These are phyloP conservation scores for Aleiodes testaceus DNA, from an alignment of 2,888 invertebrate genomes.

Conservation along the genomic window DNA sequence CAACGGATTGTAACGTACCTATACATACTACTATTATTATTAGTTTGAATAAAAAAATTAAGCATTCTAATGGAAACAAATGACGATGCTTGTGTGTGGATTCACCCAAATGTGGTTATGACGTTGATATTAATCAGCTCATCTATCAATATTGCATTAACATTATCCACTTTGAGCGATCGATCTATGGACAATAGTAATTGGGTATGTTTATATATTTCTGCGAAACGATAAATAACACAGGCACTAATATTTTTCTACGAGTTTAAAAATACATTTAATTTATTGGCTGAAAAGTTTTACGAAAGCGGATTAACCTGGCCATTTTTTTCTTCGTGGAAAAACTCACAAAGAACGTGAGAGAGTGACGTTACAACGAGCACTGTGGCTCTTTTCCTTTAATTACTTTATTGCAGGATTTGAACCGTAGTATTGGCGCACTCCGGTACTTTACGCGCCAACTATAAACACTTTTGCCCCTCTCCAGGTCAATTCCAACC, in stretches of 20 bases:
- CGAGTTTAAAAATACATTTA: not conserved
- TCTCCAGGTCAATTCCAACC: constrained; percentile 10
- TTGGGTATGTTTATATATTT: not conserved
- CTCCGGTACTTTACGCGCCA: not conserved
- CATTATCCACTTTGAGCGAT: no score
- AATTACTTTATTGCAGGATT: constrained; percentile 21
- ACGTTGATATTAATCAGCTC: not conserved
- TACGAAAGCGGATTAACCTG: constrained; percentile 7
- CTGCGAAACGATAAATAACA: not conserved
- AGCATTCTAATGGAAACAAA: not conserved
- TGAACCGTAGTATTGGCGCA: not conserved
- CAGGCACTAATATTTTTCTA: not conserved
- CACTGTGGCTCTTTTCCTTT: not conserved
- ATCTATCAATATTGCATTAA: not conserved
- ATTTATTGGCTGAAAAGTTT: constrained; percentile 1
- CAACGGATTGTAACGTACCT: constrained; percentile 36
- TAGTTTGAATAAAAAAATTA: not conserved
- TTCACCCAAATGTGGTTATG: not conserved
- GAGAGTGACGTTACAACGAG: constrained; percentile 1
- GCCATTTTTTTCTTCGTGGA: constrained; percentile 9
- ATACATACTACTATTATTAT: constrained; percentile 28
- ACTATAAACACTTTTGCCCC: constrained; percentile 4
- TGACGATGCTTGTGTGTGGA: not conserved
- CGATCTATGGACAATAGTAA: not conserved
- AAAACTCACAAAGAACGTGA: constrained; percentile 12